Base-by-base conservation (phyloP, 2,888 invertebrate species). In the Pherbina coryleti region DNA sequence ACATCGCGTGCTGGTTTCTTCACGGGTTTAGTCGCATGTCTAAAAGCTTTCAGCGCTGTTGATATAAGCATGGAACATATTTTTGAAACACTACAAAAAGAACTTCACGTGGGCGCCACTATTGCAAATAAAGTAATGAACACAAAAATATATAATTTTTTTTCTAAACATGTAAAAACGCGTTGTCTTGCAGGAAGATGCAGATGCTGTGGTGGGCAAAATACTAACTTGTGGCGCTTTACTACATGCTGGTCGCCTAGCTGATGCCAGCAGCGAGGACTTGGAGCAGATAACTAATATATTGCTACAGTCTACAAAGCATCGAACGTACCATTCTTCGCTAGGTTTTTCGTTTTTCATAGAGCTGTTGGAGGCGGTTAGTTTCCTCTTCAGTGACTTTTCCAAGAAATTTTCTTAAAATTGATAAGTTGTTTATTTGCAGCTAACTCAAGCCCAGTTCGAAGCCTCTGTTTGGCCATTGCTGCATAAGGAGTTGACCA, bases 161-260 rank as follows among this genome's bases (percentile, higher is more conserved):
- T 17, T 64, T 2, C 34, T 14, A 3, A 4, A 62, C 0, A 31
- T 17, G 31, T 17, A 28, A 25, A 1, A 3, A 8, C 7, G 11
- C 22, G 34, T 9, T 8, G 31, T 44, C 28, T 62, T 86, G 87
- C 82, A 95, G 95, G 95, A 95, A 91, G 93, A 93, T 84, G 94
- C 93, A 53, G 94, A 95, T 90, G 92, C 94, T 69, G 91, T 92
- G 49, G 92, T 93, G 28, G 95, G 95, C 0, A 93, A 93, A 85
- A 93, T 95, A 79, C 90, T 95, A 82, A 91, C 92, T 0, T 94
- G 93, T 85, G 94, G 94, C 28, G 93, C 95, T 3, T 85, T 95
- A 49, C 91, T 95, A 79, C 91, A 93, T 71, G 93, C 95, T 0
- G 92, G 92, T 25, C 89, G 92, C 71, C 91, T 94, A 82, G 81